A percentile compares a stretch with the other conserved stretches of the same genome.
Conservation (phyloP, 2,888 invertebrate species). For the Hypena proboscidalis region DNA sequence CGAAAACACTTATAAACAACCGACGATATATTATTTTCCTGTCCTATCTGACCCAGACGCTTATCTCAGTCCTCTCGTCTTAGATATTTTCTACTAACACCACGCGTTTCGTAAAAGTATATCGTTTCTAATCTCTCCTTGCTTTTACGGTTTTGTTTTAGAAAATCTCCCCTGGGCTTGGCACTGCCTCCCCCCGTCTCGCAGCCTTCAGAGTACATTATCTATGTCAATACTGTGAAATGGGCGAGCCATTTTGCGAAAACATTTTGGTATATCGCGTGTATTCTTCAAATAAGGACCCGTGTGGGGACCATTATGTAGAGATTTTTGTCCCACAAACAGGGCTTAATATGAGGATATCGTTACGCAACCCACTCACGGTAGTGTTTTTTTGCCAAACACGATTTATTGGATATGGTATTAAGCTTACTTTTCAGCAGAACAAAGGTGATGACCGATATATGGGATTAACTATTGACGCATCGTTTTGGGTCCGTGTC, state of each 20-base stretch:
- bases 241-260: constrained; percentile 73
- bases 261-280: constrained; percentile 77
- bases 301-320: constrained; percentile 73
- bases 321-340: constrained; percentile 69
- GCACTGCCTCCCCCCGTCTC: constrained; percentile 47
- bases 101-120: constrained; percentile 62
- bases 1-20: constrained; percentile 14
- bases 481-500: constrained; percentile 23
- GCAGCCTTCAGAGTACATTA: constrained; percentile 67
- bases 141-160: constrained; percentile 73
- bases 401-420: constrained; percentile 42
- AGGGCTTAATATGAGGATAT: constrained; percentile 53
- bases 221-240: constrained; percentile 78
- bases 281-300: constrained; percentile 74
- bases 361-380: constrained; percentile 44
- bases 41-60: constrained; percentile 48
- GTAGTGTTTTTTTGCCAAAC: constrained; percentile 44
- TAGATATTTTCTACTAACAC: constrained; percentile 57
- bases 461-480: constrained; percentile 33
- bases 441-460: constrained; percentile 31
- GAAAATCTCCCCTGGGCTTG: constrained; percentile 64
- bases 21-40: constrained; percentile 39
- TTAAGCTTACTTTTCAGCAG: constrained; percentile 33
- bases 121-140: constrained; percentile 70
- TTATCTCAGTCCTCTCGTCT: constrained; percentile 51